phyloP scores from a whole-genome alignment of 2,113 vertebrate genomes.

The Pelmatolapia mariae region DNA sequence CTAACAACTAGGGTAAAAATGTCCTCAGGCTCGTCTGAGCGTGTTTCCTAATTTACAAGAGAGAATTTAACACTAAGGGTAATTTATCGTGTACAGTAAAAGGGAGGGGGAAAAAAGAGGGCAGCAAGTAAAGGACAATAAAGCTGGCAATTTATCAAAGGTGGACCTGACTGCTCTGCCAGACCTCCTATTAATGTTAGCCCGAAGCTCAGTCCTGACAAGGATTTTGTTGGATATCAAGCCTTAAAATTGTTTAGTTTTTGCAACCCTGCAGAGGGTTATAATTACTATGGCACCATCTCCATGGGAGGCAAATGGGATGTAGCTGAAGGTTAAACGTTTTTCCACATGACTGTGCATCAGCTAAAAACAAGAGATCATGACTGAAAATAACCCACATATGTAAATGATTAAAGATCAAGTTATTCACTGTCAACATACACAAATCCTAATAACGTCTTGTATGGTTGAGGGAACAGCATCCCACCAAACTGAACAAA shows the following conservation, averaged over 20 bases:
- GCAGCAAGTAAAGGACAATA: conserved; percentile 45
- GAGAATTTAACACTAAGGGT: not conserved
- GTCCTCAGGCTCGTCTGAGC: conserved; percentile 8
- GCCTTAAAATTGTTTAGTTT: conserved; percentile 40
- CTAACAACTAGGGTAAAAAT: conserved; percentile 6
- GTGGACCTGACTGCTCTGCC: conserved; percentile 24
- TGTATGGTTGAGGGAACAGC: not conserved
- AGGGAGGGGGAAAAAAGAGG: not conserved
- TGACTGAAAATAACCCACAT: not conserved
- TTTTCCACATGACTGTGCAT: conserved; percentile 32
- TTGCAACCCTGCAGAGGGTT: conserved; percentile 31
- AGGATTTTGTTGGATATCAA: conserved; percentile 26
- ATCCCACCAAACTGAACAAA: not conserved
- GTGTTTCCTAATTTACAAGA: conserved; percentile 35
- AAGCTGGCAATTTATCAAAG: conserved; percentile 43
- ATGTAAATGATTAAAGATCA: conserved; percentile 5
- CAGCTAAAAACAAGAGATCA: conserved; percentile 2
- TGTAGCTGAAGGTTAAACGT: conserved; percentile 50
- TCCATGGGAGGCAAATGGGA: conserved; percentile 42
- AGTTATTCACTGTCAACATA: conserved; percentile 9
- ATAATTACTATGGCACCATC: conserved; percentile 56
- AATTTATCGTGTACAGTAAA: conserved; percentile 48
- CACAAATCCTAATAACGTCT: not conserved
- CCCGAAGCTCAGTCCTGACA: conserved; percentile 31
- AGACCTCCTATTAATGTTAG: conserved; percentile 35